Evolutionary conservation across 2,797 vertebrate genomes (phyloP).

Genomic region (Eospalax fontanierii): DNA sequence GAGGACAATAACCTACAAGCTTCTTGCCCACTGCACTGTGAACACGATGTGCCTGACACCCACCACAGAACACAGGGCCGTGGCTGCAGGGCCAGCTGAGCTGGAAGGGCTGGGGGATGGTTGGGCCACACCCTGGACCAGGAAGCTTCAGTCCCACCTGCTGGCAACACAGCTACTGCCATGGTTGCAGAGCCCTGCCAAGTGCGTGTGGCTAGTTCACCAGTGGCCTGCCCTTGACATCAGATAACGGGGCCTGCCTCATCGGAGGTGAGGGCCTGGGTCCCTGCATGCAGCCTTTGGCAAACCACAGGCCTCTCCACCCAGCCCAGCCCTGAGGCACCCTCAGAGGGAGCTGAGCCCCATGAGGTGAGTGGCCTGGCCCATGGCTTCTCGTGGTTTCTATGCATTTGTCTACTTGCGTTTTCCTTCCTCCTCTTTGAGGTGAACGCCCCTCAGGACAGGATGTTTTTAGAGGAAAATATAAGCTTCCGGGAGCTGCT

Average conservation of each 20-base stretch:
- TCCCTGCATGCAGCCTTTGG: slow-evolving; percentile 73
- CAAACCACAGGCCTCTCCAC: slow-evolving; percentile 84
- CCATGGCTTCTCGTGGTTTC: slow-evolving; percentile 71
- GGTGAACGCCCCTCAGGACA: slow-evolving; percentile 88
- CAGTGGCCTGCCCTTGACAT: slow-evolving; percentile 85
- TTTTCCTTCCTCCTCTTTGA: slow-evolving; percentile 84
- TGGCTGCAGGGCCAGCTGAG: not conserved
- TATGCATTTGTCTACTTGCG: slow-evolving; percentile 74
- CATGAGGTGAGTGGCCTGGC: slow-evolving; percentile 66
- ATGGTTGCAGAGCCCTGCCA: slow-evolving; percentile 91
- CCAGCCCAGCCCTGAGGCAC: not conserved
- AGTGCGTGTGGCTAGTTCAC: slow-evolving; percentile 93
- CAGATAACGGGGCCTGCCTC: slow-evolving; percentile 87
- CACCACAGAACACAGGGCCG: not conserved
- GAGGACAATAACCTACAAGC: not conserved
- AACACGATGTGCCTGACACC: slow-evolving; percentile 19
- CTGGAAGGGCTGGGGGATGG: not conserved
- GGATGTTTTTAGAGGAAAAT: slow-evolving; percentile 91
- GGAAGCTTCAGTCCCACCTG: slow-evolving; percentile 4
- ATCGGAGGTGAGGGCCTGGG: slow-evolving; percentile 7
- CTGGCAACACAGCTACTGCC: slow-evolving; percentile 2
- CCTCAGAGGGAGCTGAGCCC: slow-evolving; percentile 38
- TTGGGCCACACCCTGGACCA: slow-evolving; percentile 43
- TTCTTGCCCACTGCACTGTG: not conserved
- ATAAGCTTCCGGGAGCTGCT: slow-evolving; percentile 84